A percentile compares a stretch with the other conserved stretches of the same genome.
phyloP scores from a whole-genome alignment of 1,140 invertebrate species.

The Sitobion miscanthi region DNA sequence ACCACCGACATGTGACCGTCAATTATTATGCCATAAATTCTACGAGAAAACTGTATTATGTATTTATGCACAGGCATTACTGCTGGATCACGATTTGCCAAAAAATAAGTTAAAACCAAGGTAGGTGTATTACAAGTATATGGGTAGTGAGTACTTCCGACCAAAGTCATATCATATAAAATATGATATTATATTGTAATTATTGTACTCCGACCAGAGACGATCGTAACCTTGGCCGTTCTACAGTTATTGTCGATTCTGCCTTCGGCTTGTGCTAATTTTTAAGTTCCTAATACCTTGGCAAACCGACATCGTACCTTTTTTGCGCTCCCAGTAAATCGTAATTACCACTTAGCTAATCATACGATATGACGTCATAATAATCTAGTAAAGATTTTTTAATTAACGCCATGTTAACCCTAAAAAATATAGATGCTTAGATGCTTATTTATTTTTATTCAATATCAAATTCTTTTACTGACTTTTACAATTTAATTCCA shows the following conservation, averaged over 20 bases:
- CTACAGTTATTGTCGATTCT: conserved; percentile 44
- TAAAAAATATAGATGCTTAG: background rate
- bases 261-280: conserved; percentile 50
- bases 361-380: background rate
- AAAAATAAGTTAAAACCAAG: background rate
- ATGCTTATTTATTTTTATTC: background rate
- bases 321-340: background rate
- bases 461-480: background rate
- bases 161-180: background rate
- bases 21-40: background rate
- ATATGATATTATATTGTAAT: conserved; percentile 8
- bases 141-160: background rate
- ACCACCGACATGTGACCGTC: too few species aligned
- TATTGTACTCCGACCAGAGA: background rate
- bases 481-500: background rate
- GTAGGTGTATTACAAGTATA: background rate
- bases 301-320: background rate
- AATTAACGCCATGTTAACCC: background rate
- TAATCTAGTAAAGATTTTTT: background rate
- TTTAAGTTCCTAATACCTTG: conserved; percentile 47
- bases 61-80: background rate
- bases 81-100: background rate
- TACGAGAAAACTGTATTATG: background rate
- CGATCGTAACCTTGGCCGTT: conserved; percentile 44
- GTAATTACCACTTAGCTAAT: conserved; percentile 37